These are phyloP conservation scores for Isurus oxyrinchus DNA, from an alignment of 2,113 vertebrate genomes.

Conservation along the genomic window DNA sequence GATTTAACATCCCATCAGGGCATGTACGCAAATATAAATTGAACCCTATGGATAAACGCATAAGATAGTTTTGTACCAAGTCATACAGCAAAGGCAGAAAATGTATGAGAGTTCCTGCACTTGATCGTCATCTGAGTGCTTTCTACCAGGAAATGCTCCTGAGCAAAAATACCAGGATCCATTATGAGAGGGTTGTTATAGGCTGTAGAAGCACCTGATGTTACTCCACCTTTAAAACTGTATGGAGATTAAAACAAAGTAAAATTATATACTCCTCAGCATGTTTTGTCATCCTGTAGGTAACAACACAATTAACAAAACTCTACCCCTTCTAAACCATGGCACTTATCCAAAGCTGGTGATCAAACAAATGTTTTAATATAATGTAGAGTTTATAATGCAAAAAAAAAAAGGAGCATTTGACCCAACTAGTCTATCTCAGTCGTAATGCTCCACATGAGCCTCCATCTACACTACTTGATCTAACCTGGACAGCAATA, in stretches of 20 bases:
- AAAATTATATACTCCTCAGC: neutral
- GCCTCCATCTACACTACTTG: neutral
- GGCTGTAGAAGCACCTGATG: neutral
- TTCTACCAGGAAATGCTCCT: neutral
- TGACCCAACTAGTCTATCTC: neutral
- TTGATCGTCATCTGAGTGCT: neutral
- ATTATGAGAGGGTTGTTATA: neutral
- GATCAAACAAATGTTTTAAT: neutral
- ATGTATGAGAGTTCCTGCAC: neutral
- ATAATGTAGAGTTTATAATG: neutral
- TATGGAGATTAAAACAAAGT: neutral
- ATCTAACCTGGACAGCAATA: neutral
- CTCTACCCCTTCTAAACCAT: neutral
- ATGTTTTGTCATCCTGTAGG: neutral
- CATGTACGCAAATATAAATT: neutral
- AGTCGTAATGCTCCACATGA: neutral
- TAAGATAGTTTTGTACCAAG: neutral
- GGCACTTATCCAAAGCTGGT: neutral
- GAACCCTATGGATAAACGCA: neutral
- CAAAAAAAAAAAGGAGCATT: neutral
- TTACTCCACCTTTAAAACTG: neutral
- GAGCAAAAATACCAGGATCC: neutral
- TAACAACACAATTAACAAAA: neutral
- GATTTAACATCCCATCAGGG: neutral
- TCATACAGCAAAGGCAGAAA: neutral